Percentiles rank a stretch among this genome's conserved stretches.
Conservation (phyloP, 2,113 vertebrate species). For the Callospermophilus lateralis region DNA sequence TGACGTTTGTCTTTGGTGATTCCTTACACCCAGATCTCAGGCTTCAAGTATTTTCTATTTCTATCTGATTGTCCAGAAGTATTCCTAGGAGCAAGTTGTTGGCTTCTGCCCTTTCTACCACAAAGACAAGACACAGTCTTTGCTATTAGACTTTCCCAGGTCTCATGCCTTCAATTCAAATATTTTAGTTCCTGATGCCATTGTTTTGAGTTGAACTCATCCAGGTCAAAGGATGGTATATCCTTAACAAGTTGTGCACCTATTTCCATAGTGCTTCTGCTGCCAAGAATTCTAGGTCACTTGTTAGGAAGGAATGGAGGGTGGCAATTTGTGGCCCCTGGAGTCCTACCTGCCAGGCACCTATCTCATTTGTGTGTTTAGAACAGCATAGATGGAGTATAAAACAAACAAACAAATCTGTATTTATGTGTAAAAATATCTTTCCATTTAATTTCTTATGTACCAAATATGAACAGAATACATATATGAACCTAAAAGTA, state of each 20-base stretch:
- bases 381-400: not conserved
- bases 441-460: not conserved
- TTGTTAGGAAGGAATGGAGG: not conserved
- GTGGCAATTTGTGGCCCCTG: not conserved
- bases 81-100: not conserved
- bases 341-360: not conserved
- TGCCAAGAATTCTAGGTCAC: not conserved
- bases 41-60: not conserved
- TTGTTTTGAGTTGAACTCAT: constrained; percentile 42
- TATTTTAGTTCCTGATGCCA: not conserved
- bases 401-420: constrained; percentile 4
- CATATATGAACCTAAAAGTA: not conserved
- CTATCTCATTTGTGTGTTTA: not conserved
- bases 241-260: not conserved
- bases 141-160: not conserved
- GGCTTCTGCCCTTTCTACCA: not conserved
- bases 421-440: not conserved
- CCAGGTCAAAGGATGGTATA: not conserved
- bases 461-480: not conserved
- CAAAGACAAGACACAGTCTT: not conserved
- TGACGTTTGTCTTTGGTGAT: not conserved
- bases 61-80: not conserved
- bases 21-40: not conserved
- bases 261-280: not conserved
- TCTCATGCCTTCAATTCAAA: not conserved